These are phyloP conservation scores for Ichneumon xanthorius DNA, from an alignment of 2,888 invertebrate species.

Conservation along the genomic window DNA sequence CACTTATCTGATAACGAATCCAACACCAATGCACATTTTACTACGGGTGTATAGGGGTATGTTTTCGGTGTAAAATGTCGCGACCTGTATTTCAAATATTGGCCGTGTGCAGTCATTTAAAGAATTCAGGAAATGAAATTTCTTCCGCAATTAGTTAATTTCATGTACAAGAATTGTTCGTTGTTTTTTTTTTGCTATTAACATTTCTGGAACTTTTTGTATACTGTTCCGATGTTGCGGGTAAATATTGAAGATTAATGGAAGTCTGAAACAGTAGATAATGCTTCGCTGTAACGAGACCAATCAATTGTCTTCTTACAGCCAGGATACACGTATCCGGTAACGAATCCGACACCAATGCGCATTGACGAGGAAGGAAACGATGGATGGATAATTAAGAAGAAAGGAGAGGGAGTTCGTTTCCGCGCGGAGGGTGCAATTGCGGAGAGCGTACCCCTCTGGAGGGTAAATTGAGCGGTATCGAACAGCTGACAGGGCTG, in stretches of 20 bases:
- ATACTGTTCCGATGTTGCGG: neutral
- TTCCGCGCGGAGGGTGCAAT: slow-evolving; percentile 36
- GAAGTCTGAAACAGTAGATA: neutral
- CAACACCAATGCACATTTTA: too few relatives aligned
- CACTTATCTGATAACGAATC: too few relatives aligned
- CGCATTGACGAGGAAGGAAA: slow-evolving; percentile 30
- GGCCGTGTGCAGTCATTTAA: too few relatives aligned
- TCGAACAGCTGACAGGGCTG: slow-evolving; percentile 64
- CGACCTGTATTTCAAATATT: too few relatives aligned
- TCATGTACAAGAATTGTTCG: too few relatives aligned
- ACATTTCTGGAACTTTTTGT: neutral
- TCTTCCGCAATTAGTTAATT: too few relatives aligned
- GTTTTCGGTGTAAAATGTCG: too few relatives aligned
- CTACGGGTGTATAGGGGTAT: too few relatives aligned
- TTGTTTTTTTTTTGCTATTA: neutral
- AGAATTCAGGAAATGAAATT: too few relatives aligned
- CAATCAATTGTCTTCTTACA: slow-evolving; percentile 47
- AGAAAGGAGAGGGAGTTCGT: slow-evolving; percentile 4
- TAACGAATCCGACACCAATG: slow-evolving; percentile 41
- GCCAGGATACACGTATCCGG: slow-evolving; percentile 44
- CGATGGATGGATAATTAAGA: slow-evolving; percentile 31
- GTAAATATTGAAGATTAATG: neutral
- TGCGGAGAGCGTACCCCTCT: slow-evolving; percentile 3
- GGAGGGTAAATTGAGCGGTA: slow-evolving; percentile 44
- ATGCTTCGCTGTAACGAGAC: slow-evolving; percentile 47